These are phyloP conservation scores for Dryobota labecula DNA, from an alignment of 2,888 invertebrate species.

Conservation along the genomic window DNA sequence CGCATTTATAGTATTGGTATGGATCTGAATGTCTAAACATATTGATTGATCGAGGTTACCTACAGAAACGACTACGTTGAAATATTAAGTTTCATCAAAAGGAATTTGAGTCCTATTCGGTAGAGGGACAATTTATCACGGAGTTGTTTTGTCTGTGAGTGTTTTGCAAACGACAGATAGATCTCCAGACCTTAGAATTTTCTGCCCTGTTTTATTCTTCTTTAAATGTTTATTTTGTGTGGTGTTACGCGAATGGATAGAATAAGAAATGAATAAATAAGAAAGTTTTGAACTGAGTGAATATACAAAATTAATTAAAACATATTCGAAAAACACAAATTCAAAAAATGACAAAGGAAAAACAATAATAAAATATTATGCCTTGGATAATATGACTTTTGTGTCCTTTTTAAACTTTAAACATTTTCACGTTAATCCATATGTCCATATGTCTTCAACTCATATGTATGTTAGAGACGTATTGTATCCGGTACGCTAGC, in stretches of 20 bases:
- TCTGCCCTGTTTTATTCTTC: not conserved
- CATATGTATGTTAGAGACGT: too few species aligned
- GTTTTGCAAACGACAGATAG: constrained; percentile 8
- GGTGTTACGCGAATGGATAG: not conserved
- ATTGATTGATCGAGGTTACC: constrained; percentile 44
- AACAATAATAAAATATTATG: too few species aligned
- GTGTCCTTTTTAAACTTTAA: too few species aligned
- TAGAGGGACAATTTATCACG: constrained; percentile 45
- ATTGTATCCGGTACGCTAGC: too few species aligned
- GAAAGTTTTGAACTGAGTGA: too few species aligned
- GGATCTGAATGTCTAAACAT: constrained; percentile 12
- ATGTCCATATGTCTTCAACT: too few species aligned
- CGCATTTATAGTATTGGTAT: not conserved
- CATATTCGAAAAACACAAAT: too few species aligned
- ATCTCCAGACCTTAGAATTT: not conserved
- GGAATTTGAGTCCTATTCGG: constrained; percentile 36
- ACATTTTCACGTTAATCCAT: too few species aligned
- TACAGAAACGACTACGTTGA: constrained; percentile 34
- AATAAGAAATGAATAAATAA: too few species aligned
- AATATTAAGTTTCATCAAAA: constrained; percentile 48
- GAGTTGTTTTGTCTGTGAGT: constrained; percentile 11
- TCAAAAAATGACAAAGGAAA: too few species aligned
- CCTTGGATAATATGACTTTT: too few species aligned
- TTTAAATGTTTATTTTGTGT: not conserved
- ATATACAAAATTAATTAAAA: too few species aligned